Evolutionary conservation across 1,140 invertebrate species (phyloP), one percentile per base, ranked within the genome.

Genomic region (Centruroides vittatus): DNA sequence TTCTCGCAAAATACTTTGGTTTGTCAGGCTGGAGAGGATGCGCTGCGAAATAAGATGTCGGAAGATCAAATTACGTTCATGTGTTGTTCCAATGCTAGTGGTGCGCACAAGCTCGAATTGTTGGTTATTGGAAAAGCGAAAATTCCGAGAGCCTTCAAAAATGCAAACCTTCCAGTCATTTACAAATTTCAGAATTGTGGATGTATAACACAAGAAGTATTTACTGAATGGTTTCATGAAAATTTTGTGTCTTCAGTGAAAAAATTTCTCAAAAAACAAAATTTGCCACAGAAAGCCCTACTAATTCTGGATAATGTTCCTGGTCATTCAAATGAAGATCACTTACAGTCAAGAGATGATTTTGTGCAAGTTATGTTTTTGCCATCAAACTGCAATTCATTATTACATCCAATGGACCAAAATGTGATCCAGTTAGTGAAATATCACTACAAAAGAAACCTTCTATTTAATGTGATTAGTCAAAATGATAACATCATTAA

Each of bases 221-320:
- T 59, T 41, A 53, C n/a, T 36, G 51, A 36, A 12, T 59, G 34
- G 58, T 59, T 52, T 9, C 4, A 59, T 10, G 41, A 35, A 1
- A n/a, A 51, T 7, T 59, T 52, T 52, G 34, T 52, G 11, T 49
- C 58, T n/a, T 41, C 48, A 51, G 50, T 59, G 0, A 23, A 52
- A 13, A 59, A 59, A n/a, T 49, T 51, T 53, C 34, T 59, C 35
- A 59, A 53, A 41, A n/a, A 59, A 51, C n/a, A 53, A 46, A 34
- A 34, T 36, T 53, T 59, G 50, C 49, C 48, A 46, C 41, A 35
- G 10, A 59, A 52, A 59, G 48, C 48, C 47, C 9, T 35, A 35
- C 34, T 59, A 59, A 51, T 59, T 46, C 34, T 59, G 8, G 41
- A 59, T 11, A 59, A 59, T 46, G 8, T 11, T 13, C 58, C 48